phyloP scores from a whole-genome alignment of 2,888 invertebrate genomes.

The Neoascia interrupta region DNA sequence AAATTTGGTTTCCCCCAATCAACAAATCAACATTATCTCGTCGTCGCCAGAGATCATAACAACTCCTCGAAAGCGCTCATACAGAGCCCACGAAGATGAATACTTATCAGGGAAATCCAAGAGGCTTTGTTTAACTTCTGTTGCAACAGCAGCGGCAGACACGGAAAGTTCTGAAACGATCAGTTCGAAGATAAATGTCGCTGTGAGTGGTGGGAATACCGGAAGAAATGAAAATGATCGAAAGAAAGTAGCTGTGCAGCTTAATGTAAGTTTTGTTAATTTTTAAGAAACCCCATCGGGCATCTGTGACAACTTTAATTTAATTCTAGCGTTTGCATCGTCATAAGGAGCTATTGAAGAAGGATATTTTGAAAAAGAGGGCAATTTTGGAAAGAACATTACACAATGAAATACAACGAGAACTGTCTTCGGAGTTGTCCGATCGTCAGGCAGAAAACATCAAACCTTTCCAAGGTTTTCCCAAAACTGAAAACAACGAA shows the following conservation, averaged over 20 bases:
- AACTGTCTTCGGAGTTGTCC: constrained; percentile 84
- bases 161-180: constrained; percentile 13
- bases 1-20: constrained; percentile 16
- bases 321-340: constrained; percentile 87
- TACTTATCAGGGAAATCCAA: constrained; percentile 65
- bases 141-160: background rate
- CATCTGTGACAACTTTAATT: background rate
- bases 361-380: constrained; percentile 94
- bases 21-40: no score
- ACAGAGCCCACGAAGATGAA: constrained; percentile 23
- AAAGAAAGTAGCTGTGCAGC: constrained; percentile 33
- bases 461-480: no score
- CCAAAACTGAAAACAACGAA: constrained; percentile 34
- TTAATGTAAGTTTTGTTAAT: constrained; percentile 57
- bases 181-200: background rate
- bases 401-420: constrained; percentile 92
- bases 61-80: constrained; percentile 31
- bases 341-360: constrained; percentile 95
- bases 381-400: constrained; percentile 93
- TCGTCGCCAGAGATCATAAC: no score
- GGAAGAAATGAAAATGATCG: constrained; percentile 36
- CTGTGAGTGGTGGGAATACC: constrained; percentile 36
- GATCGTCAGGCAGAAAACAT: constrained; percentile 17
- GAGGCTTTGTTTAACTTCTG: constrained; percentile 6
- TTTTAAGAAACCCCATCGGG: no score